Conservation (phyloP, 2,113 vertebrate genomes). For the Gymnorhina tibicen region DNA sequence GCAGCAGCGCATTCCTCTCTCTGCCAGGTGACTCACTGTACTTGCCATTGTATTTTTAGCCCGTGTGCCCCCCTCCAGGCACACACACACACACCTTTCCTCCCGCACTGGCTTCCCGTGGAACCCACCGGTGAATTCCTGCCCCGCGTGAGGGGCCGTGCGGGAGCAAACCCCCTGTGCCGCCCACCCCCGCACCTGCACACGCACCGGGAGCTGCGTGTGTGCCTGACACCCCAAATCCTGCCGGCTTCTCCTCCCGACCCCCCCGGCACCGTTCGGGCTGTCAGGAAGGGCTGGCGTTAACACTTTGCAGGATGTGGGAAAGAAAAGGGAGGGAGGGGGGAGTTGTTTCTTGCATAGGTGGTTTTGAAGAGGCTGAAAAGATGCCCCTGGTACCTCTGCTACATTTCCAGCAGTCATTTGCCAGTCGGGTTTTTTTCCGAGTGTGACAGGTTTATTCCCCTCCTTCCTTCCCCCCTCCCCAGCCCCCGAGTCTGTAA, state of each 20-base stretch:
- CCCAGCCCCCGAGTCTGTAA: constrained; percentile 47
- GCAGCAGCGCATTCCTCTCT: constrained; percentile 28
- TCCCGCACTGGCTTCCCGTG: not conserved
- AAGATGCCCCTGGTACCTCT: not conserved
- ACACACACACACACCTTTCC: not conserved
- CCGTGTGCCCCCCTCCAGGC: not conserved
- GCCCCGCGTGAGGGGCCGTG: not conserved
- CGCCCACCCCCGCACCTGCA: not conserved
- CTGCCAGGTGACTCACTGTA: constrained; percentile 60
- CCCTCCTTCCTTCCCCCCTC: not conserved
- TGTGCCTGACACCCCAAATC: not conserved
- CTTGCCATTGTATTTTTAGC: constrained; percentile 68
- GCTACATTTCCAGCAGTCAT: constrained; percentile 66
- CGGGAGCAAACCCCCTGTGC: not conserved
- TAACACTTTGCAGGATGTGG: constrained; percentile 41
- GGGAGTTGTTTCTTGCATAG: constrained; percentile 2
- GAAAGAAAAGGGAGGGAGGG: not conserved
- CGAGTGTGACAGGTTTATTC: constrained; percentile 65
- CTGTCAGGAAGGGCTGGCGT: not conserved
- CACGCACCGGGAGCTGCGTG: not conserved
- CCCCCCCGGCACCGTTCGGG: not conserved
- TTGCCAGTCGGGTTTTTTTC: constrained; percentile 61
- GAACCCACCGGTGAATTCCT: not conserved
- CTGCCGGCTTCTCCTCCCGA: not conserved
- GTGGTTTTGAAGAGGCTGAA: constrained; percentile 7